Conservation (phyloP, 2,113 vertebrate genomes). For the Bostrychus sinensis region DNA sequence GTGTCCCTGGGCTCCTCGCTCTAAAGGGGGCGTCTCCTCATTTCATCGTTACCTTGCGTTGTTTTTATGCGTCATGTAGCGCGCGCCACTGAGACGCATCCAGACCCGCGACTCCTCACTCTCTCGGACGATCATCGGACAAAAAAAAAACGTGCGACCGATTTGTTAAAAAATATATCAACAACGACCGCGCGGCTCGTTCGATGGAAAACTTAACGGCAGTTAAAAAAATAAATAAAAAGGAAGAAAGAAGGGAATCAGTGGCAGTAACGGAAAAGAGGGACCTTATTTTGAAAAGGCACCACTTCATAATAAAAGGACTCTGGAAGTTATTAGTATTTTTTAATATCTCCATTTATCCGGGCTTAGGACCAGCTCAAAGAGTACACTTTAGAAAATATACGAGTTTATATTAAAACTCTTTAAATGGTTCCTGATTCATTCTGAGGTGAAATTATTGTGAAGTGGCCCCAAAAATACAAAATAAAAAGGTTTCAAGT, state of each 20-base stretch:
- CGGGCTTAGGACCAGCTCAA: neutral
- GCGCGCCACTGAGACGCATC: neutral
- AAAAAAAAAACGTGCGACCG: neutral
- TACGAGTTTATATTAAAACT: neutral
- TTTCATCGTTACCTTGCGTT: neutral
- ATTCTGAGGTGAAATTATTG: neutral
- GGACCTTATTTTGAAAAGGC: neutral
- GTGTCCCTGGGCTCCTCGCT: neutral
- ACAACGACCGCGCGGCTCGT: neutral
- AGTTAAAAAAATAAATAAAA: too few relatives aligned
- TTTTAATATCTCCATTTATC: neutral
- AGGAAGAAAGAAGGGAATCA: neutral
- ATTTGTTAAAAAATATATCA: neutral
- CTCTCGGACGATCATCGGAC: neutral
- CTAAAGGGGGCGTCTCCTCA: neutral
- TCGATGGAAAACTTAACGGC: neutral
- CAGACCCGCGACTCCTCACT: conserved; percentile 2
- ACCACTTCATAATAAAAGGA: neutral
- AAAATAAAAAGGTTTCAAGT: neutral
- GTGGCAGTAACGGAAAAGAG: too few relatives aligned
- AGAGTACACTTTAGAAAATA: too few relatives aligned
- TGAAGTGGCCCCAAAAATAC: neutral
- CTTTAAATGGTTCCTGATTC: neutral
- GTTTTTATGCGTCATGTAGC: neutral
- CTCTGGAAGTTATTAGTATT: neutral